These are phyloP conservation scores for Ptilorrhoa leucosticta DNA, from an alignment of 2,113 vertebrate genomes.

Conservation along the genomic window DNA sequence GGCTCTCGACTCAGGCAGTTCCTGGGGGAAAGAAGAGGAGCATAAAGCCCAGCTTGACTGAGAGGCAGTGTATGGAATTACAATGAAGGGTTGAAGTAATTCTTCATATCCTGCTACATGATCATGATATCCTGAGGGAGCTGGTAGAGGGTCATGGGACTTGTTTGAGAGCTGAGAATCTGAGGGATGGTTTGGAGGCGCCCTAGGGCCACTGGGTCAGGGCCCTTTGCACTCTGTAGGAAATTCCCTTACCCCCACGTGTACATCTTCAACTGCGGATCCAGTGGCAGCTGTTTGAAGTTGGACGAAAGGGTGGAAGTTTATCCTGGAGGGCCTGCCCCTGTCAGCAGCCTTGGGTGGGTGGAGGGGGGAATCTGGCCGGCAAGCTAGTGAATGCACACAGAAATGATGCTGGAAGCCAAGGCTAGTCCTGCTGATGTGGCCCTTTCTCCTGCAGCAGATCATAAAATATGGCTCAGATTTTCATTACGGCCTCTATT, in stretches of 20 bases:
- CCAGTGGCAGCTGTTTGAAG: not conserved
- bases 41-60: not conserved
- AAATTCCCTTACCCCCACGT: not conserved
- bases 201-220: not conserved
- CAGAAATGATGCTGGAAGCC: constrained; percentile 67
- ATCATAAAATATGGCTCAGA: constrained; percentile 99
- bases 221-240: not conserved
- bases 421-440: constrained; percentile 91
- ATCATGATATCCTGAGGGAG: not conserved
- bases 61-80: not conserved
- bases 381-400: not conserved
- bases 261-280: rapidly evolving
- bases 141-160: not conserved
- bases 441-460: constrained; percentile 87
- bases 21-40: not conserved
- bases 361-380: not conserved
- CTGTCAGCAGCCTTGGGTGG: not conserved
- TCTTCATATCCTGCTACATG: not conserved
- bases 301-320: not conserved
- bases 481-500: constrained; percentile 99
- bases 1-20: not conserved
- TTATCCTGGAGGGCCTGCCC: not conserved
- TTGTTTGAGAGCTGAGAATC: not conserved
- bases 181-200: not conserved
- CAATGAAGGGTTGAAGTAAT: not conserved